Evolutionary conservation across 2,797 vertebrate species (phyloP), one percentile per base, ranked within the genome.

Genomic region (Euphonia xanthogaster): DNA sequence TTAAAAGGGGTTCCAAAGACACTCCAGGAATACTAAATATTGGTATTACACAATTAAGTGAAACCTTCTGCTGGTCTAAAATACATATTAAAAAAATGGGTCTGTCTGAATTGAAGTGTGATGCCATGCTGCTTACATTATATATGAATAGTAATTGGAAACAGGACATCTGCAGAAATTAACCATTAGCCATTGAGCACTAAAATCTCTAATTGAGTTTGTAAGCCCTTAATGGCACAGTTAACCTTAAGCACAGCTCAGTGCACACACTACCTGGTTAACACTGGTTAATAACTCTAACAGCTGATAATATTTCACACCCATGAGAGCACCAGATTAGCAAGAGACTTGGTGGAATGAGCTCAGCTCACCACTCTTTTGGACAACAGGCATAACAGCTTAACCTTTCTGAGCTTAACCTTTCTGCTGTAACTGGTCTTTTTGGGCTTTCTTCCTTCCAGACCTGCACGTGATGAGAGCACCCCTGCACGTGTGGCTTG

Each of bases 181-280:
- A 94, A 47, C 87, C 73, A 95, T 94, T 93, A 94, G 87, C 85
- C 73, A 48, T 89, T 94, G 93, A 89, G 76, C 89, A 93, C 87
- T 96, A 96, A 96, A 97, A 97, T 81, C 85, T 97, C 95, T 97
- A 96, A 96, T 94, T 96, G 94, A 95, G 87, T 96, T 94, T 96
- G 95, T 94, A 96, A 97, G 91, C 91, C 89, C 94, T 95, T 94
- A 95, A 95, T 94, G 93, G 91, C 87, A 70, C 73, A 86, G 89
- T 92, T 96, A 94, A 92, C 94, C 89, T 94, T 70, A 93, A 95
- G 78, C 93, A 75, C 37, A 92, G 92, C 95, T 86, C 88, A 30
- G 50, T 72, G 87, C 95, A 81, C 0, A 1, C 70, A 89, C 68
- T 96, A 94, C 93, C 87, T 94, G 96, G 89, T 96, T 96, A 96